phyloP scores from a whole-genome alignment of 2,797 vertebrate species.

The Pelochelys cantorii region DNA sequence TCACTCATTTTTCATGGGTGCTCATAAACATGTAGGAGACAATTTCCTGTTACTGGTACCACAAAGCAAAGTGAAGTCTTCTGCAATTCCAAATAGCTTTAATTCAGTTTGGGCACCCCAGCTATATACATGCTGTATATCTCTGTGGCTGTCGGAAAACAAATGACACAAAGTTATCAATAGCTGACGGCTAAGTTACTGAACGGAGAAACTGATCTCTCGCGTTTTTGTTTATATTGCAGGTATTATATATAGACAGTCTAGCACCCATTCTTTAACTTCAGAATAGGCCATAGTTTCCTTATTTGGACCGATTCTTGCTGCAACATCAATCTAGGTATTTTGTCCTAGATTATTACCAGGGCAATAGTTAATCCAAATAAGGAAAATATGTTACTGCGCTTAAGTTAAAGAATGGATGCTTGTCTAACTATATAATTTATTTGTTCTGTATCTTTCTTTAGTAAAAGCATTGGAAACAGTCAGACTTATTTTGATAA shows the following conservation, averaged over 20 bases:
- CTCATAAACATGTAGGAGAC: not conserved
- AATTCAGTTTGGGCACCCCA: not conserved
- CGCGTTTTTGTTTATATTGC: not conserved
- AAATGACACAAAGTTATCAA: not conserved
- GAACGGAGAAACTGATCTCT: not conserved
- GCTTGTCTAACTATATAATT: not conserved
- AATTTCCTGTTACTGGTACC: not conserved
- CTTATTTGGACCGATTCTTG: not conserved
- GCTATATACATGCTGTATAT: not conserved
- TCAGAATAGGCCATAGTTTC: not conserved
- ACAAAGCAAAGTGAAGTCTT: slow-evolving; percentile 6
- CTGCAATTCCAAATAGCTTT: not conserved
- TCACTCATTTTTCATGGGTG: rapidly evolving
- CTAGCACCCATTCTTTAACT: not conserved
- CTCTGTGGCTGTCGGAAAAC: not conserved
- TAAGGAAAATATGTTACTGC: not conserved
- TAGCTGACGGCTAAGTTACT: not conserved
- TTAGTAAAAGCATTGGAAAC: slow-evolving; percentile 30
- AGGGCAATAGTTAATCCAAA: not conserved
- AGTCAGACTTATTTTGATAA: slow-evolving; percentile 42
- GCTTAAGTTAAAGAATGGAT: not conserved
- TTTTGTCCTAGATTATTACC: slow-evolving; percentile 5
- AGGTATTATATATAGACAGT: not conserved
- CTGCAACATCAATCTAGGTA: not conserved
- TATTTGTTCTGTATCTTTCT: not conserved